Evolutionary conservation across 2,888 invertebrate species (phyloP).

Genomic region (Seira ritae): DNA sequence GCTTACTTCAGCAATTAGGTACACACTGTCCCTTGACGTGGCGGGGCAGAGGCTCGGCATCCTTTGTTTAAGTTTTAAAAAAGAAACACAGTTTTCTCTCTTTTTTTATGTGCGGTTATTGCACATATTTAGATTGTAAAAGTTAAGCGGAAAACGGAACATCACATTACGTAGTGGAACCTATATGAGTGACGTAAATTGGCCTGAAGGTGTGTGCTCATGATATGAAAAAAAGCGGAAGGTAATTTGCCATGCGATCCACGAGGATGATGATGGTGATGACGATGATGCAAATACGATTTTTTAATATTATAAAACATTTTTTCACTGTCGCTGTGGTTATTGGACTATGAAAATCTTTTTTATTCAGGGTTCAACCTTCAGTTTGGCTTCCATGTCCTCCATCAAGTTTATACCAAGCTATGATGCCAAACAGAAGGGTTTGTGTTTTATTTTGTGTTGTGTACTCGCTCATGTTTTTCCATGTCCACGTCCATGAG

Average conservation of each 20-base stretch:
- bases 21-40: neutral
- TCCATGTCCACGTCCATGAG: too few species aligned
- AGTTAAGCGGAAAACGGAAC: too few species aligned
- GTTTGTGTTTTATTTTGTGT: too few species aligned
- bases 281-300: neutral
- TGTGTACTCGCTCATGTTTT: too few species aligned
- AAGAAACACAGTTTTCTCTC: neutral
- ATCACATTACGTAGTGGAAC: neutral
- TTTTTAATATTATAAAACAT: slow-evolving; percentile 1
- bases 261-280: neutral
- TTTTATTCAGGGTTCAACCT: too few species aligned
- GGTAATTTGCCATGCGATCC: slow-evolving; percentile 3
- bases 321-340: slow-evolving; percentile 28
- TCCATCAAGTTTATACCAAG: too few species aligned
- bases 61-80: neutral
- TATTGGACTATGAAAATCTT: slow-evolving; percentile 47
- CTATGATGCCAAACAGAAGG: too few species aligned
- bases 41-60: neutral
- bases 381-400: too few species aligned
- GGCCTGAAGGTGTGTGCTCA: slow-evolving; percentile 18
- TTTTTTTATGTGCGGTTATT: neutral
- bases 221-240: slow-evolving; percentile 6
- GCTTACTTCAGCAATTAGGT: neutral
- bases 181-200: slow-evolving; percentile 46
- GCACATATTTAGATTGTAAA: neutral